Percentiles rank a stretch among this genome's conserved stretches.
Conservation (phyloP, 2,888 invertebrate genomes). For the Conchocele bisecta region DNA sequence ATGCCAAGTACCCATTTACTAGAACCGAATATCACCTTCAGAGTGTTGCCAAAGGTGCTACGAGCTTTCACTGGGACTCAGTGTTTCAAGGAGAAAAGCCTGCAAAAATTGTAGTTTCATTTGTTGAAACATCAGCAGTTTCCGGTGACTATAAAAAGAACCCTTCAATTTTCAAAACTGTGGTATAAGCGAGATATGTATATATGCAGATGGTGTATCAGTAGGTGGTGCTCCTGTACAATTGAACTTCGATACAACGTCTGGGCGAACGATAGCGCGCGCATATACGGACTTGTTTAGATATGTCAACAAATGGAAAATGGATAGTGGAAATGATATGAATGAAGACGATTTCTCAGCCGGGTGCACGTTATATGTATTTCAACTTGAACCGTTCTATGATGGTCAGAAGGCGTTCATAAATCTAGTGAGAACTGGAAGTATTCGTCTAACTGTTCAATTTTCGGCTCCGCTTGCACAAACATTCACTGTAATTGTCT, state of each 20-base stretch:
- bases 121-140: conserved; percentile 5
- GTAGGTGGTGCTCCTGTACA: conserved; percentile 19
- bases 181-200: conserved; percentile 10
- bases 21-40: conserved; percentile 11
- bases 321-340: neutral
- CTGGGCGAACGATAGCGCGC: neutral
- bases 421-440: conserved; percentile 12
- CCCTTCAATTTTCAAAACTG: conserved; percentile 11
- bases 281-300: conserved; percentile 11
- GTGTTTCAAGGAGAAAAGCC: conserved; percentile 17
- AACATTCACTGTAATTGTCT: conserved; percentile 16
- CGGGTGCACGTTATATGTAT: conserved; percentile 13
- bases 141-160: conserved; percentile 10
- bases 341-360: conserved; percentile 1
- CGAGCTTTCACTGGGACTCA: conserved; percentile 12
- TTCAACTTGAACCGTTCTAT: conserved; percentile 5
- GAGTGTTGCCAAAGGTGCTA: conserved; percentile 8
- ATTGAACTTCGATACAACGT: conserved; percentile 13
- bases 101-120: conserved; percentile 4
- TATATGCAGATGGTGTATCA: conserved; percentile 25
- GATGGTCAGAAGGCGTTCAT: neutral
- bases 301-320: conserved; percentile 13
- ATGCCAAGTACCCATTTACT: conserved; percentile 11
- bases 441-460: conserved; percentile 23
- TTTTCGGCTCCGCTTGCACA: conserved; percentile 14